Evolutionary conservation across 1,140 invertebrate genomes (phyloP).

Genomic region (Stenopsyche tienmushanensis): DNA sequence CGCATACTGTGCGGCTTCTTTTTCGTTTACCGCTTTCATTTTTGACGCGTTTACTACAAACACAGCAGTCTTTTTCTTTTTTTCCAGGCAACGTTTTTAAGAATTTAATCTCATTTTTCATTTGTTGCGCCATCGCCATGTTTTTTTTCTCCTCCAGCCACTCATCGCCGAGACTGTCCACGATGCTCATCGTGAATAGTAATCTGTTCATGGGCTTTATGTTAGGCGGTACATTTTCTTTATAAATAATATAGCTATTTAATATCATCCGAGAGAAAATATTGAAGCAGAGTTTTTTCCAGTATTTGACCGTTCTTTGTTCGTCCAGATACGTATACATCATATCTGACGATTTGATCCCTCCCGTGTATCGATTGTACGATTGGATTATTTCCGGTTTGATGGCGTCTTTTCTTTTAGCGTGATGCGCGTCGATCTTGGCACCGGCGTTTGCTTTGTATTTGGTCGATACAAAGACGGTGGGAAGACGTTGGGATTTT

Average conservation of each 20-base stretch:
- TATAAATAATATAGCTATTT: conserved; percentile 10
- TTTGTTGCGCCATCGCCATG: background rate
- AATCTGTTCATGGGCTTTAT: background rate
- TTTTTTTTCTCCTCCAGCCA: conserved; percentile 3
- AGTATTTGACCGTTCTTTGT: conserved; percentile 7
- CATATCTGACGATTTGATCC: conserved; percentile 6
- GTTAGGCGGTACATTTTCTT: conserved; percentile 8
- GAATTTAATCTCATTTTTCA: background rate
- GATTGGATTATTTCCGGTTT: background rate
- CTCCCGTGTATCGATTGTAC: conserved; percentile 7
- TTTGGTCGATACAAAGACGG: conserved; percentile 1
- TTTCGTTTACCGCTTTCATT: background rate
- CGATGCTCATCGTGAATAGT: conserved; percentile 2
- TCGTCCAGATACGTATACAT: conserved; percentile 3
- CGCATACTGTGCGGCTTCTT: conserved; percentile 14
- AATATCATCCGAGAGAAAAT: conserved; percentile 15
- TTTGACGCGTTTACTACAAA: conserved; percentile 6
- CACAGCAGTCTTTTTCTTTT: conserved; percentile 10
- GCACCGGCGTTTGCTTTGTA: background rate
- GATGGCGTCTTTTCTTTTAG: background rate
- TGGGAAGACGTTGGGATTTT: background rate
- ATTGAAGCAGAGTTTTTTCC: conserved; percentile 19
- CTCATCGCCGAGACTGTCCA: conserved; percentile 7
- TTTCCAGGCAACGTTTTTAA: background rate
- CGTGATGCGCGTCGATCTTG: background rate